Conservation (phyloP, 2,888 invertebrate genomes). For the Leptopterna dolabrata region DNA sequence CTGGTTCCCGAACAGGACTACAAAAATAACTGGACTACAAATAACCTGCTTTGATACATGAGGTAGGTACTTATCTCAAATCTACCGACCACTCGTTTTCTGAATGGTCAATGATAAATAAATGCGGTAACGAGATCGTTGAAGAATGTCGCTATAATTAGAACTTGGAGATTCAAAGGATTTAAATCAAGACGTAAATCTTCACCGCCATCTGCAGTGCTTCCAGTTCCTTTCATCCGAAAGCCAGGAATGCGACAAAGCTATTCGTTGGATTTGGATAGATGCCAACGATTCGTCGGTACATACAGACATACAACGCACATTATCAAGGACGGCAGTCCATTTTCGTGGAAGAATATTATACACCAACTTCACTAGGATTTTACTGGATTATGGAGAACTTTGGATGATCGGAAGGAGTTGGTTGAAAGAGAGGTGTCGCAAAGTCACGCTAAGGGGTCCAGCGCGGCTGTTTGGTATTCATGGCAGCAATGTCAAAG, state of each 20-base stretch:
- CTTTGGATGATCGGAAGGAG: no score
- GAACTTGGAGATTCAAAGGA: background rate
- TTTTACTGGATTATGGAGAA: background rate
- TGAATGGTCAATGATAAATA: no score
- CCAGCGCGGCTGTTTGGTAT: background rate
- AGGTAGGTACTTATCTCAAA: no score
- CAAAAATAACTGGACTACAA: no score
- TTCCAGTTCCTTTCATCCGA: background rate
- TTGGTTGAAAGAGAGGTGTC: background rate
- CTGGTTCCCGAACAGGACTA: no score
- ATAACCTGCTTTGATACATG: no score
- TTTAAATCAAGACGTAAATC: background rate
- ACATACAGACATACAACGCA: background rate
- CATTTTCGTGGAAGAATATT: background rate
- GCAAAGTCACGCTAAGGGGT: background rate
- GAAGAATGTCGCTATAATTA: background rate
- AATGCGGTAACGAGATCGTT: no score
- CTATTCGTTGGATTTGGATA: background rate
- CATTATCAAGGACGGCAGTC: background rate
- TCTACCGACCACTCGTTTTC: no score
- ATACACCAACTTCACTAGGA: background rate
- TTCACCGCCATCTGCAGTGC: background rate
- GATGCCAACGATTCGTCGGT: background rate
- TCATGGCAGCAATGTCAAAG: background rate
- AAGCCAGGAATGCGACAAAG: background rate